Base-by-base conservation (phyloP, 2,113 vertebrate genomes). In the Rana temporaria region DNA sequence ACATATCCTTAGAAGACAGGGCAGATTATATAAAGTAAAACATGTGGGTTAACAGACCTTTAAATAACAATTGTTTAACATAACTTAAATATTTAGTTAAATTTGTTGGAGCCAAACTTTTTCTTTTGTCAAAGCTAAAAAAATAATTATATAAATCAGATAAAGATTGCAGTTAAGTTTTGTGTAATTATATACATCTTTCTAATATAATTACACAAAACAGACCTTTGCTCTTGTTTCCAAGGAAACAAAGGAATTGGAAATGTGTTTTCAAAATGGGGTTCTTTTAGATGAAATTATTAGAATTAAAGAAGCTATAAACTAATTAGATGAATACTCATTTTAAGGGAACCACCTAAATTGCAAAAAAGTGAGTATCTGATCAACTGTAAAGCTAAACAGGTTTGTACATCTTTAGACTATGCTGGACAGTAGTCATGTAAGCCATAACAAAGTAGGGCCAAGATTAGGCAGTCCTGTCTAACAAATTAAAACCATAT, bases 231-330 rank as follows among this genome's bases (percentile, higher is more conserved):
- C 78, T 84, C 80, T 85, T 81, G 87, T 90, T 91, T 91, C 91
- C 90, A 90, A 90, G 87, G 87, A 91, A 91, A 91, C 86, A 82
- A 86, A 86, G 89, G 59, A 85, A 86, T 85, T 71, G 75, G 81
- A 64, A 87, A 84, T 84, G 84, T 82, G 86, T 86, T 77, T 66
- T 77, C 6, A 20, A 84, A 68, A 88, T 82, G 79, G 86, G 82
- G 85, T 70, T 87, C 64, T 78, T 72, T 85, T 20, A 5, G 91
- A 73, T 89, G 90, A 92, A 88, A 89, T 87, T 32, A 66, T 18
- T 52, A 84, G 56, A 81, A 76, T 86, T 86, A 71, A 82, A 83
- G 42, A 86, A 84, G 34, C 59, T 64, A 87, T 90, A 88, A 90
- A 89, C 42, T 48, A 48, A 48, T 81, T 90, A 88, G 79, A 84